A percentile compares a stretch with the other conserved stretches of the same genome.
Evolutionary conservation across 2,113 vertebrate genomes (phyloP).

Genomic region (Tenrec ecaudatus): DNA sequence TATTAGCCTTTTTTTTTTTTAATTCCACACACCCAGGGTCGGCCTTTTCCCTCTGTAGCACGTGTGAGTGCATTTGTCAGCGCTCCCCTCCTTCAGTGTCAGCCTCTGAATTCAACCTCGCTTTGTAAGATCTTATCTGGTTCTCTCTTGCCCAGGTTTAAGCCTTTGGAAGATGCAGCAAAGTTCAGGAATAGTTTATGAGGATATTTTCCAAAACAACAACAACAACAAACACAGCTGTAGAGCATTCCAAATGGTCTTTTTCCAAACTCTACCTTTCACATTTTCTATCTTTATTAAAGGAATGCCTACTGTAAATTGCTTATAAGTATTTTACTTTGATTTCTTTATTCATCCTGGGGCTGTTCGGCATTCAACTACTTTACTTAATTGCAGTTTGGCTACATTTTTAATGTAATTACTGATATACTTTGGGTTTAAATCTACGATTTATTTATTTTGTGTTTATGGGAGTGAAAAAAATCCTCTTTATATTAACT

Average conservation of each 20-base stretch:
- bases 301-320: slow-evolving; percentile 6
- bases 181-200: background rate
- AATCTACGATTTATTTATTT: background rate
- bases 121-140: background rate
- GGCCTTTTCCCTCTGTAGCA: background rate
- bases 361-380: slow-evolving; percentile 8
- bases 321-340: background rate
- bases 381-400: slow-evolving; percentile 26
- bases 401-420: slow-evolving; percentile 20
- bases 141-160: background rate
- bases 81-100: background rate
- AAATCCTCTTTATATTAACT: background rate
- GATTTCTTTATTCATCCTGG: background rate
- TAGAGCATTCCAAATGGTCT: background rate
- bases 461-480: background rate
- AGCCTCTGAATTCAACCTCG: background rate
- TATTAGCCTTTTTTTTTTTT: slow-evolving; percentile 22
- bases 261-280: slow-evolving; percentile 4
- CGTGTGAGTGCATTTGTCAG: background rate
- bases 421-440: slow-evolving; percentile 10
- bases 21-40: slow-evolving; percentile 28
- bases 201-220: slow-evolving; percentile 17
- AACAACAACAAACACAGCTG: background rate
- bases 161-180: background rate
- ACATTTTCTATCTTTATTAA: slow-evolving; percentile 19